Conservation (phyloP, 1,140 invertebrate genomes). For the Drosophila murphyi region DNA sequence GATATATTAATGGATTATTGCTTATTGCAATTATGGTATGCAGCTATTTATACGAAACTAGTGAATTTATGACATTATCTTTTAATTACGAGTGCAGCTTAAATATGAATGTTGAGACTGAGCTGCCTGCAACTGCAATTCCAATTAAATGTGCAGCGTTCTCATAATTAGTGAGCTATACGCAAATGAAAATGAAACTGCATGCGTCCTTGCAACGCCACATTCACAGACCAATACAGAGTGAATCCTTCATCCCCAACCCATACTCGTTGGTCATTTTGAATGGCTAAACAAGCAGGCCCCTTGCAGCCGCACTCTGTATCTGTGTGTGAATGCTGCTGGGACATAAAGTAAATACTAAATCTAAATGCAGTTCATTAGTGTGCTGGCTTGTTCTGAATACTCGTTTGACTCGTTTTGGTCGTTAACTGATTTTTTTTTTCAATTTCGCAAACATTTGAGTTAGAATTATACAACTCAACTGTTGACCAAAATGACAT, state of each 20-base stretch:
- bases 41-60: no score
- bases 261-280: slow-evolving; percentile 27
- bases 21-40: neutral
- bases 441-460: slow-evolving; percentile 2
- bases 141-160: slow-evolving; percentile 42
- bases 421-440: neutral
- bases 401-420: slow-evolving; percentile 21
- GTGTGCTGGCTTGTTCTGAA: slow-evolving; percentile 38
- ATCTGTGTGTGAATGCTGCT: neutral
- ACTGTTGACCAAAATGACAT: slow-evolving; percentile 10
- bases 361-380: slow-evolving; percentile 68
- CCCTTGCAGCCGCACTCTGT: neutral
- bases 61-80: neutral
- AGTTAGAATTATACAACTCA: slow-evolving; percentile 32
- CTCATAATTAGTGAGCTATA: slow-evolving; percentile 60
- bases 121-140: neutral
- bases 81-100: slow-evolving; percentile 14
- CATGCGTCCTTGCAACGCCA: slow-evolving; percentile 23
- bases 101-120: neutral
- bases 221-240: slow-evolving; percentile 4
- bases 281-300: slow-evolving; percentile 68
- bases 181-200: slow-evolving; percentile 50
- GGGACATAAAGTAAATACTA: slow-evolving; percentile 27
- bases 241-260: neutral
- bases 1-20: no score